These are phyloP conservation scores for Corythucha ciliata DNA, from an alignment of 2,888 invertebrate species.

Conservation along the genomic window DNA sequence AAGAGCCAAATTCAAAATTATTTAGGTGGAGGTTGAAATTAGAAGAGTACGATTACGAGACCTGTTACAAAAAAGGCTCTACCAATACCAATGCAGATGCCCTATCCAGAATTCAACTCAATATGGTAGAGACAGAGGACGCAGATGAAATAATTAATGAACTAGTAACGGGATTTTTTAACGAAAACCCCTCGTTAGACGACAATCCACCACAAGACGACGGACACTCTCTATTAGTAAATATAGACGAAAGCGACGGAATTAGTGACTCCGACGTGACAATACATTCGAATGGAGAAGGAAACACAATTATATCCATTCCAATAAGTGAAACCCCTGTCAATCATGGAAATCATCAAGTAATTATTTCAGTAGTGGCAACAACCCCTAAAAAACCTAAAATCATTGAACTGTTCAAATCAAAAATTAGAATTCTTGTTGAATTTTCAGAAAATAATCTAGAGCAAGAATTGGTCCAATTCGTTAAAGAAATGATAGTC, in stretches of 20 bases:
- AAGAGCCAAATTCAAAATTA: slow-evolving; percentile 37
- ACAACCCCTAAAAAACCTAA: background rate
- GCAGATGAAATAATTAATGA: background rate
- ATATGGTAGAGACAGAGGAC: background rate
- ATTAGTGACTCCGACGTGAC: background rate
- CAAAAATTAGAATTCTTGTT: slow-evolving; percentile 9
- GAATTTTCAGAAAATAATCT: background rate
- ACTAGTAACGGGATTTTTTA: background rate
- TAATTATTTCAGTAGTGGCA: slow-evolving; percentile 1
- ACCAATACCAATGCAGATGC: slow-evolving; percentile 9
- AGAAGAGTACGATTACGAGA: slow-evolving; percentile 39
- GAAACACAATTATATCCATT: slow-evolving; percentile 8
- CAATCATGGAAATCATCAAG: slow-evolving; percentile 12
- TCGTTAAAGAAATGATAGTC: slow-evolving; percentile 11
- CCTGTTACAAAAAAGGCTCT: slow-evolving; percentile 25
- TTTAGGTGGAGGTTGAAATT: slow-evolving; percentile 38
- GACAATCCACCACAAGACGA: background rate
- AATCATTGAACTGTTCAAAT: background rate
- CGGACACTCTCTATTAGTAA: background rate
- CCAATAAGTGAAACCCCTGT: slow-evolving; percentile 13
- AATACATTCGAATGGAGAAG: slow-evolving; percentile 10
- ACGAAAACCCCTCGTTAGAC: background rate
- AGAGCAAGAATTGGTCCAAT: slow-evolving; percentile 9
- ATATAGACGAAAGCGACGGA: background rate
- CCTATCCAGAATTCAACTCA: slow-evolving; percentile 2